phyloP scores from a whole-genome alignment of 2,888 invertebrate species.

The Sinohyriopsis cumingii region DNA sequence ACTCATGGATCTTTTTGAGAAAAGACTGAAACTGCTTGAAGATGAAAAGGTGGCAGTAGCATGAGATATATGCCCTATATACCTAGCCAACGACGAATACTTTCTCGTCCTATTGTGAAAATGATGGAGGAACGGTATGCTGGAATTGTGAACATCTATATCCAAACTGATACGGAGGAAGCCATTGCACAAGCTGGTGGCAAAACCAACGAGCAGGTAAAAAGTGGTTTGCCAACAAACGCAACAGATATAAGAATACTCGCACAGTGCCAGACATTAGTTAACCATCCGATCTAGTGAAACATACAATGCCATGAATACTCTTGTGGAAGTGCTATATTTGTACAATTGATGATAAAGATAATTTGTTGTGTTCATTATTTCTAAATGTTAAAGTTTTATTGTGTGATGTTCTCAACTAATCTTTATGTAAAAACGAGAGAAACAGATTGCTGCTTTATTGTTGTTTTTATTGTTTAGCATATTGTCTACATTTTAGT shows the following conservation, averaged over 20 bases:
- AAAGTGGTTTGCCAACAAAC: conserved; percentile 66
- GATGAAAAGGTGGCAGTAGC: conserved; percentile 16
- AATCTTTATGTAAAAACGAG: too few relatives aligned
- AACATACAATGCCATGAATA: too few relatives aligned
- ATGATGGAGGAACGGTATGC: conserved; percentile 58
- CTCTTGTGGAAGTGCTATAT: too few relatives aligned
- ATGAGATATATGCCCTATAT: conserved; percentile 8
- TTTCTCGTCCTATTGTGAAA: conserved; percentile 38
- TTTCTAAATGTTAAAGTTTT: too few relatives aligned
- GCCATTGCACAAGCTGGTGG: conserved; percentile 45
- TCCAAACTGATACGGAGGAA: conserved; percentile 40
- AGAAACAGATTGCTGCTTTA: too few relatives aligned
- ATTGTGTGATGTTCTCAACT: too few relatives aligned
- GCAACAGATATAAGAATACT: conserved; percentile 55
- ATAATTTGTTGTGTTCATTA: too few relatives aligned
- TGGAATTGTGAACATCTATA: conserved; percentile 57
- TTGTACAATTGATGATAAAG: too few relatives aligned
- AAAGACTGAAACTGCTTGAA: conserved; percentile 27
- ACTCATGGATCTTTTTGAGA: conserved; percentile 43
- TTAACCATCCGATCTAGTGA: too few relatives aligned
- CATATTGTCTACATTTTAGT: too few relatives aligned
- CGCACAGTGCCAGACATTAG: conserved; percentile 33
- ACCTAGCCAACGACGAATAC: conserved; percentile 32
- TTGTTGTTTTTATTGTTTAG: too few relatives aligned
- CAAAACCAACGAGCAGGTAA: conserved; percentile 52